phyloP scores from a whole-genome alignment of 1,140 invertebrate species.

The Trachelipus rathkii region DNA sequence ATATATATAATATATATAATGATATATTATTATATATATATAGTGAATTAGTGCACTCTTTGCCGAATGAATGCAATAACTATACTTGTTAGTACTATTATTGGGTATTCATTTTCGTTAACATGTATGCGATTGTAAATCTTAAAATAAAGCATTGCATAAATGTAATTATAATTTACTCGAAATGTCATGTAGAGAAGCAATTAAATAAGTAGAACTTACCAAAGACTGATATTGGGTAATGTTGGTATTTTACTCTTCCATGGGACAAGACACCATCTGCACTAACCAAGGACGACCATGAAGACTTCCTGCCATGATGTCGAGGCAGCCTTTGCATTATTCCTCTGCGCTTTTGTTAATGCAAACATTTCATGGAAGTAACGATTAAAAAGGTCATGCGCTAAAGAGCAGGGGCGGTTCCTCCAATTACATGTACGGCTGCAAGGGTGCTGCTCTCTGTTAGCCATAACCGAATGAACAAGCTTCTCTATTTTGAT shows the following conservation, averaged over 20 bases:
- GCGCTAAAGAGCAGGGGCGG: slow-evolving; percentile 23
- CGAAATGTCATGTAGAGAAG: no score
- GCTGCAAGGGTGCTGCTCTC: slow-evolving; percentile 41
- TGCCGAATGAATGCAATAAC: no score
- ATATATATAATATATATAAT: no score
- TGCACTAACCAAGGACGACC: slow-evolving; percentile 40
- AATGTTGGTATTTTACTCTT: slow-evolving; percentile 30
- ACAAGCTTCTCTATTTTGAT: slow-evolving; percentile 51
- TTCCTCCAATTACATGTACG: slow-evolving; percentile 30
- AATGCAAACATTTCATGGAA: slow-evolving; percentile 25
- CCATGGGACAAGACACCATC: slow-evolving; percentile 37
- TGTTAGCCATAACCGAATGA: slow-evolving; percentile 46
- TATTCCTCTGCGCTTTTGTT: background rate
- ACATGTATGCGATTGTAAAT: no score
- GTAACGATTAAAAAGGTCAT: slow-evolving; percentile 35
- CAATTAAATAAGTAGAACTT: slow-evolving; percentile 3
- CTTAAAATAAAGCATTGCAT: no score
- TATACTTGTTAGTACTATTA: no score
- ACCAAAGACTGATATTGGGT: slow-evolving; percentile 41
- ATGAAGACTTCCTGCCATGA: background rate
- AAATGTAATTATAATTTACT: no score
- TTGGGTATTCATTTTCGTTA: no score
- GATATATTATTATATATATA: no score
- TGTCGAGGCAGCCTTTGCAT: slow-evolving; percentile 10
- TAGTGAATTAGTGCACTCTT: no score